Evolutionary conservation across 2,113 vertebrate genomes (phyloP).

Genomic region (Siniperca chuatsi): DNA sequence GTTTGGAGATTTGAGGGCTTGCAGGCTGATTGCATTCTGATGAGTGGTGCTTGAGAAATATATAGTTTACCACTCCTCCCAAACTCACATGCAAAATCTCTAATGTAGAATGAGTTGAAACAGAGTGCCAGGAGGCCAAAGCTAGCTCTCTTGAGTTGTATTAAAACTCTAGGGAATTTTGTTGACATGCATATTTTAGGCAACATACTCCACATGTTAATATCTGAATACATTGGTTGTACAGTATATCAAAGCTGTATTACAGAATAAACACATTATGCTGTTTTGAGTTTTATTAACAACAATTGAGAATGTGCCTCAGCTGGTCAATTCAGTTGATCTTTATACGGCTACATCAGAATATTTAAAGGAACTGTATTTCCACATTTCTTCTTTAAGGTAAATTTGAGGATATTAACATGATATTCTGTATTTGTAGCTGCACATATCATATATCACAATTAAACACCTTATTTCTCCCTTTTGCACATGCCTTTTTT

Average conservation of each 20-base stretch:
- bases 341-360: background rate
- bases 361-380: background rate
- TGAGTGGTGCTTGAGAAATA: constrained; percentile 70
- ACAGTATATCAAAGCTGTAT: background rate
- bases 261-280: background rate
- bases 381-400: background rate
- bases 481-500: background rate
- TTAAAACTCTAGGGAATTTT: background rate
- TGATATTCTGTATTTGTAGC: background rate
- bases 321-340: background rate
- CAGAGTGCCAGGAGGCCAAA: background rate
- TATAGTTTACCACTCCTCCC: constrained; percentile 55
- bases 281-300: background rate
- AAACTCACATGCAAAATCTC: constrained; percentile 36
- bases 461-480: background rate
- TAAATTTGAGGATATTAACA: background rate
- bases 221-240: background rate
- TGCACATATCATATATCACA: background rate
- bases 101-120: constrained; percentile 44
- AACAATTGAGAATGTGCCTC: background rate
- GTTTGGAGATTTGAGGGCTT: constrained; percentile 65
- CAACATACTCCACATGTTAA: background rate
- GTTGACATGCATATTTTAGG: background rate
- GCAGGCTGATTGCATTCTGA: constrained; percentile 69
- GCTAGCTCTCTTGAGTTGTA: constrained; percentile 14